A percentile compares a stretch with the other conserved stretches of the same genome.
Conservation (phyloP, 2,797 vertebrate genomes). For the Chaetophractus vellerosus region DNA sequence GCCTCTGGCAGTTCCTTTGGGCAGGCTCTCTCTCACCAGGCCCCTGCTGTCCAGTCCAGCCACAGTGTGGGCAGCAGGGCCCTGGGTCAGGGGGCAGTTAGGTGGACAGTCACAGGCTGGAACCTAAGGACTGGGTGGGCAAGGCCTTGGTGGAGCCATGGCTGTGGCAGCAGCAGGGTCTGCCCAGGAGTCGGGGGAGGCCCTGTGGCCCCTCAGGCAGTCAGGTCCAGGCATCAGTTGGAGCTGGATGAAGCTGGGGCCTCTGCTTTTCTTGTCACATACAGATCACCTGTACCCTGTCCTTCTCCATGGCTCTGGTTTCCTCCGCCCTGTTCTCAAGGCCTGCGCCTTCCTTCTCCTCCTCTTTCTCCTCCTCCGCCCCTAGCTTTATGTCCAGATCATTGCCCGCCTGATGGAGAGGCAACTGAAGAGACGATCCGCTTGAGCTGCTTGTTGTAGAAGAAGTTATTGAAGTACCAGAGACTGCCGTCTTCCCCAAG, state of each 20-base stretch:
- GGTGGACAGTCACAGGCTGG: slow-evolving; percentile 52
- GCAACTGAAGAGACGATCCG: slow-evolving; percentile 96
- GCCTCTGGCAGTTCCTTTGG: slow-evolving; percentile 33
- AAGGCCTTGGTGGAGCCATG: slow-evolving; percentile 25
- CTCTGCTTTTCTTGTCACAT: slow-evolving; percentile 83
- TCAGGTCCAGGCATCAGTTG: slow-evolving; percentile 59
- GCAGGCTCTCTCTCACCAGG: slow-evolving; percentile 45
- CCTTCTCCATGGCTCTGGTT: slow-evolving; percentile 84
- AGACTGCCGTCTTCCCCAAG: slow-evolving; percentile 98
- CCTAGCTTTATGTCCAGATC: slow-evolving; percentile 97
- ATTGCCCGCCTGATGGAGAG: slow-evolving; percentile 96
- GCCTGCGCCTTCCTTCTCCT: slow-evolving; percentile 35
- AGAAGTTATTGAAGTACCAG: slow-evolving; percentile 99
- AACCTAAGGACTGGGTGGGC: slow-evolving; percentile 68
- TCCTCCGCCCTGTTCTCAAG: slow-evolving; percentile 88
- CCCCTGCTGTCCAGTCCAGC: slow-evolving; percentile 47
- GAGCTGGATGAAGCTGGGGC: slow-evolving; percentile 5
- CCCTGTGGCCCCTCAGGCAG: background rate
- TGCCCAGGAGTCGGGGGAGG: slow-evolving; percentile 53
- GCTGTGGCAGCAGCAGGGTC: slow-evolving; percentile 24
- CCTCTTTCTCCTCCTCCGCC: slow-evolving; percentile 87
- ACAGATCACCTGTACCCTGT: slow-evolving; percentile 88
- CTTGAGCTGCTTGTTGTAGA: slow-evolving; percentile 98
- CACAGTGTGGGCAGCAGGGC: slow-evolving; percentile 45
- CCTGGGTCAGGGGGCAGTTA: background rate